Conservation (phyloP, 2,888 invertebrate genomes). For the Plemyria rubiginata region DNA sequence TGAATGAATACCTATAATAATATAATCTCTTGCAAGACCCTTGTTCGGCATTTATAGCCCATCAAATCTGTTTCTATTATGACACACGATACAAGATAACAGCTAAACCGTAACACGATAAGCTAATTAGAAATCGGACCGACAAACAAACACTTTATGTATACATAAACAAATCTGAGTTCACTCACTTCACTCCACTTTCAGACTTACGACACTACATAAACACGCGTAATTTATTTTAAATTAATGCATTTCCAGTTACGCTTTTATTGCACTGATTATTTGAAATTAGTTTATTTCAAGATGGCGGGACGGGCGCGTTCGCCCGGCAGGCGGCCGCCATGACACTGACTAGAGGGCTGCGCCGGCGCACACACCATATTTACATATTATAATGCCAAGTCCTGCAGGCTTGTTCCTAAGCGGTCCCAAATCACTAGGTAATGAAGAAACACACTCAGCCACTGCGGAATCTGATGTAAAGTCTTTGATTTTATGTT, state of each 20-base stretch:
- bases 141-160: slow-evolving; percentile 44
- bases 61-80: slow-evolving; percentile 38
- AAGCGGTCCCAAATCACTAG: slow-evolving; percentile 11
- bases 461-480: no score
- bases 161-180: slow-evolving; percentile 30
- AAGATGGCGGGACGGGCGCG: slow-evolving; percentile 64
- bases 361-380: slow-evolving; percentile 60
- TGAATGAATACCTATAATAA: no score
- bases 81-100: slow-evolving; percentile 48
- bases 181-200: slow-evolving; percentile 22
- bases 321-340: slow-evolving; percentile 67
- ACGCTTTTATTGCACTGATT: slow-evolving; percentile 33
- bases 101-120: slow-evolving; percentile 55
- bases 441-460: no score
- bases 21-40: slow-evolving; percentile 15
- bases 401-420: slow-evolving; percentile 53
- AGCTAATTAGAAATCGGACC: slow-evolving; percentile 56
- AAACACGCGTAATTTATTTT: slow-evolving; percentile 16
- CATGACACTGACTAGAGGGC: slow-evolving; percentile 72
- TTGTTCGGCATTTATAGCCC: slow-evolving; percentile 19
- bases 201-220: slow-evolving; percentile 31
- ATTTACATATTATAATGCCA: slow-evolving; percentile 73
- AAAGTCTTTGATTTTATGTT: no score
- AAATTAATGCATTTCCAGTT: slow-evolving; percentile 18
- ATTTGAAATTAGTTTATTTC: slow-evolving; percentile 37